Base-by-base conservation (phyloP, 2,888 invertebrate species). In the Drosophila meridionalis region DNA sequence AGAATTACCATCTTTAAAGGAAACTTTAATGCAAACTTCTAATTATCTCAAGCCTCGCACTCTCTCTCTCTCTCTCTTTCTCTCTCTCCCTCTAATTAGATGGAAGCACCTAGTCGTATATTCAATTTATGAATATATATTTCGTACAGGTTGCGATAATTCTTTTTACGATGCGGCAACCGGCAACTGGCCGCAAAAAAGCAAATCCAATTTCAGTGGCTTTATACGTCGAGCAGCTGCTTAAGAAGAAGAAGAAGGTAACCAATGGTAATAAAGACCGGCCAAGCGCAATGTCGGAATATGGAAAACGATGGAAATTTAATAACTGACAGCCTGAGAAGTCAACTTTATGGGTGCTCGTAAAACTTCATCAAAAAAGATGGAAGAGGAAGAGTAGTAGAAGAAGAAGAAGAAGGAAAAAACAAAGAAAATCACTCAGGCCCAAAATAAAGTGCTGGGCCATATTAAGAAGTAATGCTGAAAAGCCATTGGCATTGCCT, bases 371-470 rank as follows among this genome's bases (percentile, higher is more conserved):
- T 78, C 52, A 71, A 71, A 28, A 14, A 53, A 55, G 11, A 69
- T 60, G 75, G 58, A 62, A 48, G 26, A 26, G 45, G 20, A 20
- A 20, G 20, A 20, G 20, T 20, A 20, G 12, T 28, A 28, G 36
- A 79, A 81, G 14, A 38, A 38, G 3, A 5, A 40, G n/a, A 40
- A 42, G 9, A 8, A 5, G 32, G 5, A 34, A 34, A 5, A 79
- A 87, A 83, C 82, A 83, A 83, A 79, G 70, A 74, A 87, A 88
- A 83, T 86, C 88, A 83, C 86, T 88, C 83, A 82, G 72, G 81
- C 79, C 73, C 70, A 74, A 77, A 77, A 73, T 65, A 69, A 74
- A 79, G 74, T 73, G 73, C 66, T 57, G 66, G 61, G 82, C 81
- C 81, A 78, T 84, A 87, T 84, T 82, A 84, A 87, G 85, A 80